Percentiles rank a stretch among this genome's conserved stretches.
Conservation (phyloP, 1,140 invertebrate species). For the Pentalonia nigronervosa region DNA sequence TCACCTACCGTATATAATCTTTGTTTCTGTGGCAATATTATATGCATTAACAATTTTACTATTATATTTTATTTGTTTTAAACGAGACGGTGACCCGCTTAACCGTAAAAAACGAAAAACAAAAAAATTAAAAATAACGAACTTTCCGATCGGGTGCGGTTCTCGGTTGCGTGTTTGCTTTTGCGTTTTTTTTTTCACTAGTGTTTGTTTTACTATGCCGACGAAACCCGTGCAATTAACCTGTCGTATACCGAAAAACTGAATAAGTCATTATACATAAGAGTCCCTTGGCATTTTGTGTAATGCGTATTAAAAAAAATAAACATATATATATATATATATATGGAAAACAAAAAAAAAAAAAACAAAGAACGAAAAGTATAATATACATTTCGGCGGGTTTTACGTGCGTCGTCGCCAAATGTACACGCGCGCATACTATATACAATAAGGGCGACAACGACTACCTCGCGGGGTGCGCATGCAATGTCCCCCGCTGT, state of each 20-base stretch:
- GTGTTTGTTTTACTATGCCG: slow-evolving; percentile 41
- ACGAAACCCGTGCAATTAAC: slow-evolving; percentile 44
- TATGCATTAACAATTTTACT: not conserved
- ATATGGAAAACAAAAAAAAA: not conserved
- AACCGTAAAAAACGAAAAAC: not conserved
- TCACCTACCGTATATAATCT: not conserved
- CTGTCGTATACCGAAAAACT: slow-evolving; percentile 25
- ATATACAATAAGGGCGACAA: not conserved
- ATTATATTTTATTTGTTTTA: slow-evolving; percentile 1
- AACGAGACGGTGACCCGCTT: not conserved
- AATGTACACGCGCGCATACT: too few species aligned
- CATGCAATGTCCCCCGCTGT: not conserved
- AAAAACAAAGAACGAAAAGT: not conserved
- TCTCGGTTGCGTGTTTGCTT: slow-evolving; percentile 20
- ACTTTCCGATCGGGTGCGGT: slow-evolving; percentile 29
- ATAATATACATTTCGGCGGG: not conserved
- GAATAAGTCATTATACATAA: slow-evolving; percentile 49
- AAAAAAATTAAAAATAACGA: not conserved
- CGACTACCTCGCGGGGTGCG: not conserved
- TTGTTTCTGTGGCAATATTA: not conserved
- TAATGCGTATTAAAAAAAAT: not conserved
- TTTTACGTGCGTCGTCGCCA: not conserved
- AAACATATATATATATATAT: not conserved
- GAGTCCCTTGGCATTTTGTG: not conserved
- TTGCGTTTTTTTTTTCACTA: not conserved